A percentile compares a stretch with the other conserved stretches of the same genome.
Evolutionary conservation across 2,797 vertebrate genomes (phyloP).

Genomic region (Ctenopoma multispine): DNA sequence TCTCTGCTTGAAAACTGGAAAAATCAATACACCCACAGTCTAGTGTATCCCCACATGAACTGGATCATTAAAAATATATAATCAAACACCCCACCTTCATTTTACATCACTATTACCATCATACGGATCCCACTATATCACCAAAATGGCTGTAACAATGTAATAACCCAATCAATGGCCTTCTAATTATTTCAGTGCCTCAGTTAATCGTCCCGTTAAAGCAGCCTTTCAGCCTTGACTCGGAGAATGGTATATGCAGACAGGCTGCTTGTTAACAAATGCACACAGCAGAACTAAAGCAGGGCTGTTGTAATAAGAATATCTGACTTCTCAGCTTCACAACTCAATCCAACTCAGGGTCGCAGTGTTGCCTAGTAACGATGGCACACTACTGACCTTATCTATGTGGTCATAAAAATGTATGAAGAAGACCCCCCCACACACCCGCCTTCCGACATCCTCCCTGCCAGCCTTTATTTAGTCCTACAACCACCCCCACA

Average conservation of each 20-base stretch:
- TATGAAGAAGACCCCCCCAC: slow-evolving; percentile 81
- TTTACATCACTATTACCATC: slow-evolving; percentile 70
- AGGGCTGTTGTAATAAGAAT: slow-evolving; percentile 78
- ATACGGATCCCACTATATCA: slow-evolving; percentile 48
- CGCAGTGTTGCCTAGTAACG: slow-evolving; percentile 89
- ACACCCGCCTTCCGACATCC: slow-evolving; percentile 38
- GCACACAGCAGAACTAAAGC: slow-evolving; percentile 66
- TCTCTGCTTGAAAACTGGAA: slow-evolving; percentile 77
- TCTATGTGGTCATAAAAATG: slow-evolving; percentile 90
- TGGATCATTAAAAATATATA: slow-evolving; percentile 80
- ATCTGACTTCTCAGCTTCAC: slow-evolving; percentile 87
- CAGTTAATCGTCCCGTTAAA: slow-evolving; percentile 72
- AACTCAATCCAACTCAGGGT: slow-evolving; percentile 87
- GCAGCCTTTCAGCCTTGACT: slow-evolving; percentile 67
- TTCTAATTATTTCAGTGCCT: slow-evolving; percentile 73
- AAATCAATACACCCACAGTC: slow-evolving; percentile 80
- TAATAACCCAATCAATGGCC: slow-evolving; percentile 75
- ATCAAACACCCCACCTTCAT: slow-evolving; percentile 63
- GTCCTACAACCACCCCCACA: slow-evolving; percentile 56
- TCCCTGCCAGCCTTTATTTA: slow-evolving; percentile 57
- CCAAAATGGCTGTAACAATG: slow-evolving; percentile 59
- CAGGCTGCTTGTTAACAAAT: slow-evolving; percentile 75
- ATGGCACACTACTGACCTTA: slow-evolving; percentile 89
- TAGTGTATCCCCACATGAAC: slow-evolving; percentile 73
- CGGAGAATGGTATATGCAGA: slow-evolving; percentile 49